These are phyloP conservation scores for Sinocyclocheilus anophthalmus DNA, from an alignment of 2,113 vertebrate genomes.

Conservation along the genomic window DNA sequence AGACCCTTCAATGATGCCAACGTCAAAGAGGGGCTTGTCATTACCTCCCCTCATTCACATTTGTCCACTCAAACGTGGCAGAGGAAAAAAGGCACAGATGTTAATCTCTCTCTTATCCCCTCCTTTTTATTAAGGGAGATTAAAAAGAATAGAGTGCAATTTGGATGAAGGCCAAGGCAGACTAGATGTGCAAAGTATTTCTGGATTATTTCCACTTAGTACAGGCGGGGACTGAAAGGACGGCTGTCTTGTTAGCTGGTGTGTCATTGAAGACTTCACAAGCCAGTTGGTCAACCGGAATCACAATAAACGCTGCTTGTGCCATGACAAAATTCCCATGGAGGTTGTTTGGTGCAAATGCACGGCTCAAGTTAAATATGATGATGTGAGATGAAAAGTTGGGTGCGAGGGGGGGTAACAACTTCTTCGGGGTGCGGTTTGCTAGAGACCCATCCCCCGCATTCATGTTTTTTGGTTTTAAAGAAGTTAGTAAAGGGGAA, in stretches of 20 bases:
- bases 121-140: conserved; percentile 70
- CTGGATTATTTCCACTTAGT: conserved; percentile 78
- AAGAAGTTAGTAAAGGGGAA: conserved; percentile 65
- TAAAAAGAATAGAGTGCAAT: conserved; percentile 72
- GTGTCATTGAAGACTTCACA: conserved; percentile 76
- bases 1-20: conserved; percentile 44
- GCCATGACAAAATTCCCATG: conserved; percentile 66
- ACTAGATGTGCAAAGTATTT: conserved; percentile 71
- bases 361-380: conserved; percentile 65
- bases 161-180: conserved; percentile 73
- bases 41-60: conserved; percentile 74
- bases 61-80: conserved; percentile 71
- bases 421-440: conserved; percentile 2
- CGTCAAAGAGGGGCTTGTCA: conserved; percentile 67
- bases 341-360: conserved; percentile 61
- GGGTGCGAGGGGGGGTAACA: no score
- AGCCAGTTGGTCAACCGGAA: conserved; percentile 75
- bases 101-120: conserved; percentile 73
- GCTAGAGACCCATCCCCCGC: conserved; percentile 13
- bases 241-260: conserved; percentile 76
- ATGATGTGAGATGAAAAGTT: not conserved
- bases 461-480: conserved; percentile 73
- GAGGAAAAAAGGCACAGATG: conserved; percentile 74
- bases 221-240: conserved; percentile 73
- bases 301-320: conserved; percentile 67